phyloP scores from a whole-genome alignment of 2,888 invertebrate genomes.

The Drosophila affinis region DNA sequence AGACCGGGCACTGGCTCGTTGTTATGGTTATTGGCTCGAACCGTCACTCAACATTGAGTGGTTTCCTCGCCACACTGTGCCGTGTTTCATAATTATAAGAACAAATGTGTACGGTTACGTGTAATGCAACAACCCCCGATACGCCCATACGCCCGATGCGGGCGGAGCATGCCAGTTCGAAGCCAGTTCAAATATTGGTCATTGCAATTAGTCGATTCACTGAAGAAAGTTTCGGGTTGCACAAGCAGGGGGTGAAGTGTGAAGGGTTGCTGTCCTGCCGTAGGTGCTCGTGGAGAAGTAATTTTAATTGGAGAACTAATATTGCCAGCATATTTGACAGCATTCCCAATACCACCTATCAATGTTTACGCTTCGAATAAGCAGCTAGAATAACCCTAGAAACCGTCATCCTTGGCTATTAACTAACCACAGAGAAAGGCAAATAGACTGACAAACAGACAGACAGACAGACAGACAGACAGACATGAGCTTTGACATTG shows the following conservation, averaged over 20 bases:
- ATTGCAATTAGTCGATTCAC: conserved; percentile 68
- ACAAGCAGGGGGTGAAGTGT: not conserved
- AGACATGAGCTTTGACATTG: conserved; percentile 35
- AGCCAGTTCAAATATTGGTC: conserved; percentile 71
- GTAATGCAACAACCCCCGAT: conserved; percentile 47
- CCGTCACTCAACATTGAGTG: conserved; percentile 34
- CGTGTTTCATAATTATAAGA: conserved; percentile 59
- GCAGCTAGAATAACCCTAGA: not conserved
- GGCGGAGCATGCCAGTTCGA: not conserved
- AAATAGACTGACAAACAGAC: not conserved
- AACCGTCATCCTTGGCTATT: not conserved
- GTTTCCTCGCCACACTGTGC: conserved; percentile 44
- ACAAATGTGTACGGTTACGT: conserved; percentile 46
- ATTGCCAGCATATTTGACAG: conserved; percentile 9
- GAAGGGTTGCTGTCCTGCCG: conserved; percentile 2
- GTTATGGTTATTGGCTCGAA: conserved; percentile 71
- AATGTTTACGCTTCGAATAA: not conserved
- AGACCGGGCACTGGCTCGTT: conserved; percentile 50
- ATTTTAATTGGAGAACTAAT: conserved; percentile 4
- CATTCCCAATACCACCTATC: conserved; percentile 4
- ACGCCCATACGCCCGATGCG: not conserved
- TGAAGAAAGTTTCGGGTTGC: conserved; percentile 58
- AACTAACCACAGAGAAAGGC: not conserved
- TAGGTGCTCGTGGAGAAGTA: conserved; percentile 8
- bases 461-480: not conserved